These are phyloP conservation scores for Lasioglossum morio DNA, from an alignment of 2,888 invertebrate species.

Conservation along the genomic window DNA sequence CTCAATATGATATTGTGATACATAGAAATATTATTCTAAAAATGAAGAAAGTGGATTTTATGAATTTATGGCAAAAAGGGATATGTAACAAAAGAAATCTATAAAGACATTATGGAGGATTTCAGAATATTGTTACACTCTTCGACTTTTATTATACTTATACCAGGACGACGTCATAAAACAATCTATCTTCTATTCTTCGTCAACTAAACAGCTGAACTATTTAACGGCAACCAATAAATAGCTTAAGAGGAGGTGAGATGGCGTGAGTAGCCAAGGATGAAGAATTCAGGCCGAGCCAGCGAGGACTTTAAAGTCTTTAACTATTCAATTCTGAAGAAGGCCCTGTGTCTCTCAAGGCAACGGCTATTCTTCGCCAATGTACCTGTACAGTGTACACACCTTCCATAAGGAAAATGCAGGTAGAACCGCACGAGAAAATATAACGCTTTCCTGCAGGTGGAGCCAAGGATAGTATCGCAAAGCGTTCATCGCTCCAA, in stretches of 20 bases:
- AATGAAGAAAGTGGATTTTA: too few relatives aligned
- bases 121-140: too few relatives aligned
- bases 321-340: constrained; percentile 44
- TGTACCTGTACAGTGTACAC: background rate
- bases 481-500: constrained; percentile 41
- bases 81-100: too few relatives aligned
- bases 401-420: constrained; percentile 24
- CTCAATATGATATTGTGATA: too few relatives aligned
- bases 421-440: constrained; percentile 43
- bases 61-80: too few relatives aligned
- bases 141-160: too few relatives aligned
- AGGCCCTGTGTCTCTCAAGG: constrained; percentile 21
- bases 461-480: constrained; percentile 45
- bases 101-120: too few relatives aligned
- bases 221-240: background rate
- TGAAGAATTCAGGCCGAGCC: constrained; percentile 19
- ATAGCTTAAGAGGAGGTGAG: background rate
- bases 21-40: too few relatives aligned
- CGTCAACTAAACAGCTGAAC: background rate
- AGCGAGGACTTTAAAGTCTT: constrained; percentile 17
- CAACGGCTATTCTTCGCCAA: background rate
- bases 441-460: constrained; percentile 39
- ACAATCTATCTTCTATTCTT: background rate
- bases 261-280: background rate
- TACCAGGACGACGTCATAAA: too few relatives aligned